A percentile compares a stretch with the other conserved stretches of the same genome.
Conservation (phyloP, 2,113 vertebrate genomes). For the Chauna torquata region DNA sequence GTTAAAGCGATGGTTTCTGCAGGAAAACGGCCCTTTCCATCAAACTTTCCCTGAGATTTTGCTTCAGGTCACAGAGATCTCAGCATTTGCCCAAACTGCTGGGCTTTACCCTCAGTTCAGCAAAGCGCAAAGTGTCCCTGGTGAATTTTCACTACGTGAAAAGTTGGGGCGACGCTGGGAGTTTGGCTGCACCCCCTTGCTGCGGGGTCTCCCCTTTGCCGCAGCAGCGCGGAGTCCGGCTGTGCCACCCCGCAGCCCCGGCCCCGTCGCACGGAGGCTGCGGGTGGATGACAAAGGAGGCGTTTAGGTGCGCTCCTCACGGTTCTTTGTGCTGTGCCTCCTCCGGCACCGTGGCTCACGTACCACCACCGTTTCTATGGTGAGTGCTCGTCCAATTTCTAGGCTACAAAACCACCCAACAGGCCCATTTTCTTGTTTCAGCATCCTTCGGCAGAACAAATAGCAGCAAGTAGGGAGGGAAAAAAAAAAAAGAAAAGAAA, state of each 20-base stretch:
- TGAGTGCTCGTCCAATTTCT: constrained; percentile 22
- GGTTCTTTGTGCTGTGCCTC: background rate
- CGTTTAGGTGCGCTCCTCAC: background rate
- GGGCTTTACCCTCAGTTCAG: background rate
- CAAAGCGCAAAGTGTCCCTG: background rate
- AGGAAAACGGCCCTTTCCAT: background rate
- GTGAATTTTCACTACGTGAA: background rate
- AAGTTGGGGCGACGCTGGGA: rapidly evolving
- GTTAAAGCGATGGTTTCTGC: background rate
- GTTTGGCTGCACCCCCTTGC: background rate
- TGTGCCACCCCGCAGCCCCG: background rate
- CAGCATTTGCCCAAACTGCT: background rate
- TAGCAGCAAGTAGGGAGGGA: background rate
- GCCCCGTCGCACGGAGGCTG: rapidly evolving
- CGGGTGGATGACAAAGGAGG: rapidly evolving
- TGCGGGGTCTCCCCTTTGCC: rapidly evolving
- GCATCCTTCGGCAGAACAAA: background rate
- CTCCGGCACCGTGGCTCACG: background rate
- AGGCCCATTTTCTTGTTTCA: background rate
- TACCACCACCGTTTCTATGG: constrained; percentile 50
- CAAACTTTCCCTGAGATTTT: background rate
- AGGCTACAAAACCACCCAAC: background rate
- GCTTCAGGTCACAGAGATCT: background rate
- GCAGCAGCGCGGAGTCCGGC: background rate
- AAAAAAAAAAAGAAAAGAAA: background rate